Conservation (phyloP, 2,113 vertebrate genomes). For the Crotalus tigris region DNA sequence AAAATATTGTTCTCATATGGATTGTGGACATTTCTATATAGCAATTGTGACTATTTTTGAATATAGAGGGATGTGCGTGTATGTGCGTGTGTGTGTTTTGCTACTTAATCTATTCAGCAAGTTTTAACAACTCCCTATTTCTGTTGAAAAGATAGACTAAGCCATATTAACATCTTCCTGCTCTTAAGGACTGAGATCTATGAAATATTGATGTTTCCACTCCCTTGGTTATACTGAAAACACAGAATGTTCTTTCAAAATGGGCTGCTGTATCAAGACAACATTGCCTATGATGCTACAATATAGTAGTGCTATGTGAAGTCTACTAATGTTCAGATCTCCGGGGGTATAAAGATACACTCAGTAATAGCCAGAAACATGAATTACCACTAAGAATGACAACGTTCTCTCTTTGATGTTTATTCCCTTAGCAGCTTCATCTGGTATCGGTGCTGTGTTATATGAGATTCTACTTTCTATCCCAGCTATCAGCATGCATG, state of each 20-base stretch:
- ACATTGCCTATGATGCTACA: constrained; percentile 49
- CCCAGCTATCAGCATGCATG: neutral
- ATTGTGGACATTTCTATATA: constrained; percentile 15
- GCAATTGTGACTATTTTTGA: neutral
- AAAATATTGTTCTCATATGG: neutral
- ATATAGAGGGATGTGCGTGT: neutral
- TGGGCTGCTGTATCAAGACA: constrained; percentile 38
- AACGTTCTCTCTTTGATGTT: neutral
- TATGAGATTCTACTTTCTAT: constrained; percentile 33
- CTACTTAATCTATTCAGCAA: constrained; percentile 18
- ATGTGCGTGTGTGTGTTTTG: neutral
- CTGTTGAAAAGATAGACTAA: neutral
- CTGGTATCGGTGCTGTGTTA: constrained; percentile 28
- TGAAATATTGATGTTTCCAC: constrained; percentile 38
- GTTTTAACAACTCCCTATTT: constrained; percentile 21
- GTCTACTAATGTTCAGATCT: constrained; percentile 52
- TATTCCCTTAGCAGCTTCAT: constrained; percentile 2
- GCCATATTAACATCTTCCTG: constrained; percentile 44
- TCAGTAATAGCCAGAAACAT: constrained; percentile 53
- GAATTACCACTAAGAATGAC: constrained; percentile 29
- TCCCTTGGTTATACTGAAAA: constrained; percentile 38
- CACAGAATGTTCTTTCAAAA: constrained; percentile 35
- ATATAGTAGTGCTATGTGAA: constrained; percentile 54
- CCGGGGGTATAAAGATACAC: constrained; percentile 45
- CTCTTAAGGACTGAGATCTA: constrained; percentile 25